Conservation (phyloP, 2,888 invertebrate species). For the Flexamia atlantica region DNA sequence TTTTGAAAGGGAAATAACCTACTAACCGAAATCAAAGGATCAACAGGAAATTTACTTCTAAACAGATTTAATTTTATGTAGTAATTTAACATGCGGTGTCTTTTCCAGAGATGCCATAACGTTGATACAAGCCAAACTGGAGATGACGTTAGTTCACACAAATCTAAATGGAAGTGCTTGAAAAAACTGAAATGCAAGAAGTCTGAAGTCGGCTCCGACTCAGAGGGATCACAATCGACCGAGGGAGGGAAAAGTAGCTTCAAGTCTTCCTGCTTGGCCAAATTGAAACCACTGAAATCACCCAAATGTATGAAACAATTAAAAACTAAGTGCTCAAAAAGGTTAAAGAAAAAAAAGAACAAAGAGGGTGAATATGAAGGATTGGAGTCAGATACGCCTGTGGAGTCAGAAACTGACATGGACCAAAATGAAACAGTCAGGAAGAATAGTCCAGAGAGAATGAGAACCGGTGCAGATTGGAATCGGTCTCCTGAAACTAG, state of each 20-base stretch:
- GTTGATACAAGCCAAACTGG: neutral
- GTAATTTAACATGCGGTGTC: no score
- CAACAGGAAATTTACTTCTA: no score
- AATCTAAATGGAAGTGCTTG: slow-evolving; percentile 15
- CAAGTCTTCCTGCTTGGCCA: neutral
- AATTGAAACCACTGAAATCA: slow-evolving; percentile 9
- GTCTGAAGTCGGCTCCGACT: neutral
- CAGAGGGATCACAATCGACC: neutral
- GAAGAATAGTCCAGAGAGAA: neutral
- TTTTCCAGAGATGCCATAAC: neutral
- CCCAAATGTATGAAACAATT: neutral
- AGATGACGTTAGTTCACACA: neutral
- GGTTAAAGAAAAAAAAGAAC: neutral
- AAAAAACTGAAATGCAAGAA: neutral
- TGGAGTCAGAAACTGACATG: neutral
- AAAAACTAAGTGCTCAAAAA: neutral
- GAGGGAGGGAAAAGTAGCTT: neutral
- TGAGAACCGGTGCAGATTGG: neutral
- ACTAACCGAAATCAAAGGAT: no score
- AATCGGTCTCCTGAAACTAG: neutral
- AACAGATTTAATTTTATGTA: no score
- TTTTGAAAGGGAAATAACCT: no score
- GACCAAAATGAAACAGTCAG: neutral
- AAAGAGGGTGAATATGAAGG: neutral
- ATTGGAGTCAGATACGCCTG: neutral